Conservation (phyloP, 2,113 vertebrate genomes). For the Pedetes capensis region DNA sequence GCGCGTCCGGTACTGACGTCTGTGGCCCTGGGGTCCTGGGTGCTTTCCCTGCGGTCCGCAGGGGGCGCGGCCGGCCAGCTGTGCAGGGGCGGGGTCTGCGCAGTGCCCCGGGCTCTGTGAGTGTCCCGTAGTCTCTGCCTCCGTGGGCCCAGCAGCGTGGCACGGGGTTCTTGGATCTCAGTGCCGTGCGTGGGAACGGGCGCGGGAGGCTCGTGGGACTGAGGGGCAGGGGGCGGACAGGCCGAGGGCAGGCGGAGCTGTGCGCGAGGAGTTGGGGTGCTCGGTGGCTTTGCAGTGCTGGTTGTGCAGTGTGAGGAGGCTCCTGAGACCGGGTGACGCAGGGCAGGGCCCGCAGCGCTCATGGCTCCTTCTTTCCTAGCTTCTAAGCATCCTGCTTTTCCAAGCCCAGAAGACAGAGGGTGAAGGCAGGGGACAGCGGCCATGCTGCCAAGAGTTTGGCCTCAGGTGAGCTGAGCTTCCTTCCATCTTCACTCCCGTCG, state of each 20-base stretch:
- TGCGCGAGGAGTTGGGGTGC: background rate
- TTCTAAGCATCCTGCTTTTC: conserved; percentile 32
- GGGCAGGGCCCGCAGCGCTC: background rate
- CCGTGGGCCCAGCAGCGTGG: background rate
- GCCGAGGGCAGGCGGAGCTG: background rate
- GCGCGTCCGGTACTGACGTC: background rate
- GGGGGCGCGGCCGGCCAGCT: too few species aligned
- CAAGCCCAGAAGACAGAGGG: conserved; percentile 19
- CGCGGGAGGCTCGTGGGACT: too few species aligned
- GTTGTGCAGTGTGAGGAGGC: too few species aligned
- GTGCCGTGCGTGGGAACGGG: background rate
- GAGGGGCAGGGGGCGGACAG: background rate
- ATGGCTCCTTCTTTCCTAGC: conserved; percentile 5
- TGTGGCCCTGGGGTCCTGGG: background rate
- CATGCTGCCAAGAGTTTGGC: conserved; percentile 48
- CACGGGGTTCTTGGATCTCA: background rate
- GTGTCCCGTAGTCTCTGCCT: background rate
- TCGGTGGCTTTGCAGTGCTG: accelerated
- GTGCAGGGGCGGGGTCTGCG: background rate
- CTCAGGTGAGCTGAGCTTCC: conserved; percentile 58
- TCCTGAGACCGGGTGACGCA: background rate
- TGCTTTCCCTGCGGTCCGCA: too few species aligned
- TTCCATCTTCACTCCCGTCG: background rate
- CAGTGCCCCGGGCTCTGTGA: background rate
- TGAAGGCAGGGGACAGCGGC: conserved; percentile 24